Percentiles rank a stretch among this genome's conserved stretches.
Evolutionary conservation across 2,797 vertebrate genomes (phyloP).

Genomic region (Pteropus rufus): DNA sequence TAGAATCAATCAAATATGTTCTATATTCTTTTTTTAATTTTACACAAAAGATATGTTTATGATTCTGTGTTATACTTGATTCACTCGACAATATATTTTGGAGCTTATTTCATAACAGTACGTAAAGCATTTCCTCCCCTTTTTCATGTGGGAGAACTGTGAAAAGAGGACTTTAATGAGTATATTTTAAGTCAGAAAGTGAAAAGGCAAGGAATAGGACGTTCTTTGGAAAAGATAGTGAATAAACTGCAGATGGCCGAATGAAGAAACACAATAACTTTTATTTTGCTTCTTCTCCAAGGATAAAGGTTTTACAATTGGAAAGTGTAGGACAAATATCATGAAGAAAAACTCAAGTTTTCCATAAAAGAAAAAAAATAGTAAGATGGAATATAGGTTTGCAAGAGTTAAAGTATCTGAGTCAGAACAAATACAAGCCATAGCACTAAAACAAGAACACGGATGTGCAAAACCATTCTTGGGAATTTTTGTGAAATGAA

Average conservation of each 20-base stretch:
- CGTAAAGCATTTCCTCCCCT: neutral
- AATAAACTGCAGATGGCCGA: neutral
- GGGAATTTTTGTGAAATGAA: neutral
- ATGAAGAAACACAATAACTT: neutral
- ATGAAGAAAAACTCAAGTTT: neutral
- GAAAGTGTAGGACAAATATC: neutral
- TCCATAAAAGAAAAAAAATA: neutral
- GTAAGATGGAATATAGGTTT: neutral
- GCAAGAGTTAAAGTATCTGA: neutral
- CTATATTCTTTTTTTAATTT: neutral
- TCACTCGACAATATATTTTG: neutral
- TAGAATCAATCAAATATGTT: neutral
- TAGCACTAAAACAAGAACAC: neutral
- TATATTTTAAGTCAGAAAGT: neutral
- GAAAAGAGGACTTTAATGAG: neutral
- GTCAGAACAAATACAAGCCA: neutral
- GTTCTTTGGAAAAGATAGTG: neutral
- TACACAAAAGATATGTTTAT: neutral
- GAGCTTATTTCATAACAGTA: neutral
- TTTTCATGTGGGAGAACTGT: neutral
- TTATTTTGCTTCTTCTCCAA: neutral
- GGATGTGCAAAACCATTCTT: neutral
- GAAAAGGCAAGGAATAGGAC: neutral
- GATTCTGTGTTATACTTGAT: neutral
- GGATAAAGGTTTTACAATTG: conserved; percentile 2